Conservation (phyloP, 2,113 vertebrate species). For the Cebidichthys violaceus region DNA sequence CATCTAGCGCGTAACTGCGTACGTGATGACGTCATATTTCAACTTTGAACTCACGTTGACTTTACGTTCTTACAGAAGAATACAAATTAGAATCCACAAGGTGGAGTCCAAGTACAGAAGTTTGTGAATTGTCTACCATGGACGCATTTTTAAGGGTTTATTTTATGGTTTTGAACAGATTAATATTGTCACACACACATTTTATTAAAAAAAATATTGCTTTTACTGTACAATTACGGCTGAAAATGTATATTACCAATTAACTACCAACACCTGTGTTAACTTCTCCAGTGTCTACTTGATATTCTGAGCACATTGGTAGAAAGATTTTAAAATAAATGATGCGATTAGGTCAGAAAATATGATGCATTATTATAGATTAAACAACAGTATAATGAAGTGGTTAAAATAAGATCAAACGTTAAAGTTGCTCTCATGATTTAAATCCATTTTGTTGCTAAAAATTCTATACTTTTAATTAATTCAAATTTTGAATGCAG, state of each 20-base stretch:
- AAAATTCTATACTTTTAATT: not conserved
- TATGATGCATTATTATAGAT: not conserved
- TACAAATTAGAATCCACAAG: not conserved
- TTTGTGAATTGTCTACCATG: not conserved
- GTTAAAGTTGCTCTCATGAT: not conserved
- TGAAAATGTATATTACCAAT: not conserved
- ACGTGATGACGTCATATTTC: slow-evolving; percentile 21
- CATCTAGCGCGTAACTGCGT: not conserved
- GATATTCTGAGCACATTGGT: not conserved
- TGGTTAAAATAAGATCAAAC: not conserved
- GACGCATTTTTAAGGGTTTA: accelerated
- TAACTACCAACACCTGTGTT: not conserved
- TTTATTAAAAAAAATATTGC: too few species aligned
- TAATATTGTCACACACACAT: not conserved
- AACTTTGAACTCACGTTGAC: slow-evolving; percentile 49
- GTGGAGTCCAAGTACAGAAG: slow-evolving; percentile 8
- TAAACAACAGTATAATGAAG: not conserved
- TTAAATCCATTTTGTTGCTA: not conserved
- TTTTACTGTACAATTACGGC: not conserved
- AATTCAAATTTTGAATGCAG: not conserved
- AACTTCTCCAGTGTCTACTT: not conserved
- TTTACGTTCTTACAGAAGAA: not conserved
- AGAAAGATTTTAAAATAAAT: not conserved
- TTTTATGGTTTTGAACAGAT: not conserved
- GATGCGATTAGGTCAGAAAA: not conserved